Evolutionary conservation across 2,113 vertebrate genomes (phyloP), one percentile per base, ranked within the genome.

Genomic region (Oryzias celebensis): DNA sequence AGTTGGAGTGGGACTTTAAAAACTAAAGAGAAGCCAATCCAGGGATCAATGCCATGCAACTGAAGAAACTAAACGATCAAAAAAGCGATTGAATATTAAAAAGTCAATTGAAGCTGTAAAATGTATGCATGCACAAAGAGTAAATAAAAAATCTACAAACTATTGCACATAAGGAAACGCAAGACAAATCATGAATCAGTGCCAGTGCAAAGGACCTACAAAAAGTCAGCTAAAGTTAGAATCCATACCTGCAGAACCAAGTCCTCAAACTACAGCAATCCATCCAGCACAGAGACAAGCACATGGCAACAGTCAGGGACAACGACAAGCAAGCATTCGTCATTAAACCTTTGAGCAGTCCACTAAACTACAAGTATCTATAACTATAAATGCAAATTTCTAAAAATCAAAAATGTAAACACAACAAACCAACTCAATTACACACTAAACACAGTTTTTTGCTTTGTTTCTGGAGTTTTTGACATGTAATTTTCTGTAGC

Each of bases 241-340:
- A 70, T 79, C 83, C 91, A 90, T 95, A 96, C 95, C 96, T 97
- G 93, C 44, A 92, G 77, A 86, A 92, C 83, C 91, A 94, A 92
- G 83, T 93, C 93, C 75, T 90, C 85, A 84, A 90, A 92, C 95
- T 96, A 93, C 58, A 86, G 81, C 63, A 86, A 88, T 85, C 78
- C 87, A 53, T 73, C 80, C 73, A 71, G 76, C 42, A 79, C 54
- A 77, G 85, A 68, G 66, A 73, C 78, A 87, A 84, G 52, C 74
- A 83, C 45, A 88, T 71, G 57, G 68, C 57, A 86, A 82, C 76
- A 48, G 72, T 84, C 77, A 85, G 83, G 64, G 62, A 80, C 59
- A 70, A 43, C 65, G 51, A 28, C 36, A 85, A 70, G 68, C 48
- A 84, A 67, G 41, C 68, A 78, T 36, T 67, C 64, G 67, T 64